These are phyloP conservation scores for Vesta saturnalis DNA, from an alignment of 2,888 invertebrate genomes.

Conservation along the genomic window DNA sequence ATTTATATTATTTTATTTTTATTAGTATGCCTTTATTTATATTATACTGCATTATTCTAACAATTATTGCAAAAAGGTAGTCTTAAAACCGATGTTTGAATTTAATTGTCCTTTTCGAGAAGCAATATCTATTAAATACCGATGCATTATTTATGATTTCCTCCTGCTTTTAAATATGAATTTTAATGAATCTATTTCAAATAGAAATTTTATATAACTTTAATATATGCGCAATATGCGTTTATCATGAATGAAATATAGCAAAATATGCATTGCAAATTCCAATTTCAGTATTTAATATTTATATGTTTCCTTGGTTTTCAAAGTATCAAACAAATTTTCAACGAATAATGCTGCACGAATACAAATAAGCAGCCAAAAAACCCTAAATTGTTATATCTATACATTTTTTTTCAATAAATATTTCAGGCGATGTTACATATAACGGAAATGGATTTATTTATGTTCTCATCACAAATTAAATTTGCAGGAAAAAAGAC, in stretches of 20 bases:
- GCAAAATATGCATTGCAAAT: conserved; percentile 5
- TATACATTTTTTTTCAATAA: too few species aligned
- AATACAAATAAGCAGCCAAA: conserved; percentile 4
- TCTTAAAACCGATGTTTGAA: too few species aligned
- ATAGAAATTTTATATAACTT: neutral
- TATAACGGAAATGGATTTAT: neutral
- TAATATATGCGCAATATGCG: neutral
- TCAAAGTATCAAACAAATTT: conserved; percentile 12
- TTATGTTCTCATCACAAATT: neutral
- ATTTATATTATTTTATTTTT: too few species aligned
- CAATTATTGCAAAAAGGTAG: too few species aligned
- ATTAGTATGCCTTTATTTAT: too few species aligned
- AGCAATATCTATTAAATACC: too few species aligned
- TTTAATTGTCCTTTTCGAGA: too few species aligned
- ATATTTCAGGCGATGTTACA: neutral
- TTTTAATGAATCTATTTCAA: neutral
- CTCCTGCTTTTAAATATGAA: too few species aligned
- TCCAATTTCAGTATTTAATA: conserved; percentile 5
- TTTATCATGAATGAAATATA: conserved; percentile 1
- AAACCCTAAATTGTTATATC: neutral
- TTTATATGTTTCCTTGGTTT: neutral
- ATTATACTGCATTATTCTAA: too few species aligned
- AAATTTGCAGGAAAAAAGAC: neutral
- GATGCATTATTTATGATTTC: too few species aligned
- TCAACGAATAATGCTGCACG: neutral